Percentiles rank a stretch among this genome's conserved stretches.
Evolutionary conservation across 2,113 vertebrate genomes (phyloP).

Genomic region (Campylomormyrus tamandua): DNA sequence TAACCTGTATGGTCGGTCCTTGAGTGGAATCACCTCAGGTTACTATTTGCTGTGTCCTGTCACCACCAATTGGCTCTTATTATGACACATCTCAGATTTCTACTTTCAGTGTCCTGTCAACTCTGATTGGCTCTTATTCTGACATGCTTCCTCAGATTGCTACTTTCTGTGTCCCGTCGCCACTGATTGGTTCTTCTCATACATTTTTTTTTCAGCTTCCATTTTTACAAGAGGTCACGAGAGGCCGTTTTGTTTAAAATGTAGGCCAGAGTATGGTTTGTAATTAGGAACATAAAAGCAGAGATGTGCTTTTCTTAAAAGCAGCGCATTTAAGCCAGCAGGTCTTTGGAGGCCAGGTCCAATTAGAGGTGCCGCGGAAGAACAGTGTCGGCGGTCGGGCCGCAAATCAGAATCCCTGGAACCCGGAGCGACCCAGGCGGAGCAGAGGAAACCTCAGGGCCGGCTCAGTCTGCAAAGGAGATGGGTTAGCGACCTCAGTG

Average conservation of each 20-base stretch:
- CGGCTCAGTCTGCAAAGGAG: not conserved
- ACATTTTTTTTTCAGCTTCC: not conserved
- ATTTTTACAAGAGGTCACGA: not conserved
- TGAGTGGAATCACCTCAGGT: not conserved
- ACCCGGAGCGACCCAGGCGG: not conserved
- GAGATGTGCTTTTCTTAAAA: constrained; percentile 2
- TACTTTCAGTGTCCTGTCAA: not conserved
- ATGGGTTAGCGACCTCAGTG: not conserved
- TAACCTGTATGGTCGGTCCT: not conserved
- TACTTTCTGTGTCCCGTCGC: not conserved
- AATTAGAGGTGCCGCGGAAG: not conserved
- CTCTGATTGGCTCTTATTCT: not conserved
- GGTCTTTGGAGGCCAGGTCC: not conserved
- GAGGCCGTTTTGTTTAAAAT: constrained; percentile 34
- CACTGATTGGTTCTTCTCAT: not conserved
- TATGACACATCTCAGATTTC: not conserved
- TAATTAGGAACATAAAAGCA: constrained; percentile 50
- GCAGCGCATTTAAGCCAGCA: not conserved
- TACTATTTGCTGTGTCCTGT: not conserved
- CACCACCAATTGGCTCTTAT: not conserved
- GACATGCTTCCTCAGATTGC: not conserved
- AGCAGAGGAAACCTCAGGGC: not conserved
- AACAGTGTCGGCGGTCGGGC: not conserved
- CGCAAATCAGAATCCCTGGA: not conserved
- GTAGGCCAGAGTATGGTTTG: constrained; percentile 41